A percentile compares a stretch with the other conserved stretches of the same genome.
phyloP scores from a whole-genome alignment of 2,113 vertebrate species.

The Brienomyrus longianalis region DNA sequence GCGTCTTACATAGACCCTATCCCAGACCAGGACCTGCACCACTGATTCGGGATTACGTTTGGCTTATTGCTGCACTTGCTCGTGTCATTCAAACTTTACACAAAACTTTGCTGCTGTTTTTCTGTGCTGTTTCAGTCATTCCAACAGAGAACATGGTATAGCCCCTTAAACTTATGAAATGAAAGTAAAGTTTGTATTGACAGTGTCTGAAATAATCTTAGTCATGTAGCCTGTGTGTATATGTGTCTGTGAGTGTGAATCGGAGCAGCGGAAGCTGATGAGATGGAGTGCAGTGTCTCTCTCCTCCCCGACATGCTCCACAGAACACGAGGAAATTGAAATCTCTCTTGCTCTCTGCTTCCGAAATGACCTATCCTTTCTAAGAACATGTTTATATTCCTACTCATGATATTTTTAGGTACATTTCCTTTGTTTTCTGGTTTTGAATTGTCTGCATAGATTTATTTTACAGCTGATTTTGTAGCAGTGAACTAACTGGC shows the following conservation, averaged over 20 bases:
- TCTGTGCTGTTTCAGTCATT: neutral
- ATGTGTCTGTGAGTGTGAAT: neutral
- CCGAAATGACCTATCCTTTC: neutral
- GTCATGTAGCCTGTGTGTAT: neutral
- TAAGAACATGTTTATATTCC: neutral
- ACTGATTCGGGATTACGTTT: too few species aligned
- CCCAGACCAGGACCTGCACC: too few species aligned
- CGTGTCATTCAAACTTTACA: neutral
- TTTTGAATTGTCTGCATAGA: neutral
- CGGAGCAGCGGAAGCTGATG: neutral
- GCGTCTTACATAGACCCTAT: too few species aligned
- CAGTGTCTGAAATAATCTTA: neutral
- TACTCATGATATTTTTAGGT: neutral
- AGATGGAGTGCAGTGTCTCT: neutral
- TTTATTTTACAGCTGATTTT: neutral
- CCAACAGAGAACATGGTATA: neutral
- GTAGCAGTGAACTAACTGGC: neutral
- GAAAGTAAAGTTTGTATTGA: neutral
- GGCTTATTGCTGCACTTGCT: too few species aligned
- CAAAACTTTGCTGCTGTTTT: neutral
- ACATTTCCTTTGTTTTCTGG: neutral
- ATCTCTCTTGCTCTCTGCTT: neutral
- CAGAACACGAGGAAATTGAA: slow-evolving; percentile 7
- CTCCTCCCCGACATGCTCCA: neutral
- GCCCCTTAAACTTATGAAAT: neutral